These are phyloP conservation scores for Pagrus major DNA, from an alignment of 2,113 vertebrate genomes.

Conservation along the genomic window DNA sequence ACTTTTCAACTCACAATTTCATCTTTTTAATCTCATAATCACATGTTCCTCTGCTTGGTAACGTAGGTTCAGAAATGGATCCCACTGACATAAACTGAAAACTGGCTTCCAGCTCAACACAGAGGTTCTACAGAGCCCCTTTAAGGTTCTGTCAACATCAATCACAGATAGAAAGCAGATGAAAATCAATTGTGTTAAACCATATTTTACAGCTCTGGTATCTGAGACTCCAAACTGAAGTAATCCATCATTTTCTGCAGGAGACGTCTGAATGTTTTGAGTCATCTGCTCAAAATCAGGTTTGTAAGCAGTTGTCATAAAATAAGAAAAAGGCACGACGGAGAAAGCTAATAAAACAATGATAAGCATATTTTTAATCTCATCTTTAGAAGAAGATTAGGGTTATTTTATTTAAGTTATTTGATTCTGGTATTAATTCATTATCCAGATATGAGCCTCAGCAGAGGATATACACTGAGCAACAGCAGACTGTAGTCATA, in stretches of 20 bases:
- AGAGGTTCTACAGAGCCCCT: too few species aligned
- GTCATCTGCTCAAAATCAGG: background rate
- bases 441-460: conserved; percentile 11
- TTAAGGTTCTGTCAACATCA: background rate
- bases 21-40: too few species aligned
- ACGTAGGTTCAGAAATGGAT: too few species aligned
- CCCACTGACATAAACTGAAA: too few species aligned
- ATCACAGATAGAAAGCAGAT: background rate
- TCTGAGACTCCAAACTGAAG: background rate
- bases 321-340: background rate
- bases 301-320: background rate
- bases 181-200: background rate
- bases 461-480: conserved; percentile 18
- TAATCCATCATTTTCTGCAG: background rate
- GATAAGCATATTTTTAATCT: background rate
- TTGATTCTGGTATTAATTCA: conserved; percentile 8
- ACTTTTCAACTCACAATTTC: too few species aligned
- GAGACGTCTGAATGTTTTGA: background rate
- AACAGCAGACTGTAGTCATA: conserved; percentile 4
- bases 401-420: conserved; percentile 21
- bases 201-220: background rate
- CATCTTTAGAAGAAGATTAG: background rate
- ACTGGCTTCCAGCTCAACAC: too few species aligned
- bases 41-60: too few species aligned
- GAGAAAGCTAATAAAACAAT: background rate